Evolutionary conservation across 2,888 invertebrate species (phyloP).

Genomic region (Drosophila demipolita): DNA sequence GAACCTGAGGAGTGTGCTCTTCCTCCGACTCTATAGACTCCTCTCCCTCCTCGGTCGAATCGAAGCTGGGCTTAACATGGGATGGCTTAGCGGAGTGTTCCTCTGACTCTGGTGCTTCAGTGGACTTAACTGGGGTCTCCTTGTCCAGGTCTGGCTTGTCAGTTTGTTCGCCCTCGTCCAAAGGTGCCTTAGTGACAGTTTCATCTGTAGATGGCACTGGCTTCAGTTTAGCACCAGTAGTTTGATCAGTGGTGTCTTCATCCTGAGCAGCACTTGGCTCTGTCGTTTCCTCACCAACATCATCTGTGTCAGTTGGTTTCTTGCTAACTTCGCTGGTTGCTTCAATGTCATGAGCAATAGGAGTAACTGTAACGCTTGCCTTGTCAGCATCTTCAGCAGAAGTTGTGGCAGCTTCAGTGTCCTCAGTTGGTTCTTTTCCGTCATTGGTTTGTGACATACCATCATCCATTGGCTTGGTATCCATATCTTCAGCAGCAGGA

Average conservation of each 20-base stretch:
- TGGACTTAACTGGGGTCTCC: conserved; percentile 32
- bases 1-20: conserved; percentile 57
- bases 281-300: conserved; percentile 62
- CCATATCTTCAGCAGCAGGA: conserved; percentile 45
- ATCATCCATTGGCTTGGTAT: conserved; percentile 62
- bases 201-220: conserved; percentile 39
- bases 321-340: conserved; percentile 45
- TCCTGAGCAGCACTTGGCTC: conserved; percentile 42
- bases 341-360: conserved; percentile 52
- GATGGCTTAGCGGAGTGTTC: conserved; percentile 33
- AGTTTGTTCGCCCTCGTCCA: conserved; percentile 47
- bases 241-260: conserved; percentile 52
- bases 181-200: conserved; percentile 39
- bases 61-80: conserved; percentile 60
- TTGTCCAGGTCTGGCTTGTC: conserved; percentile 39
- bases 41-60: conserved; percentile 74
- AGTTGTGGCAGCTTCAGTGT: conserved; percentile 39
- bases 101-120: conserved; percentile 42
- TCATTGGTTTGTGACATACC: conserved; percentile 53
- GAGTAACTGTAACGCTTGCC: conserved; percentile 46
- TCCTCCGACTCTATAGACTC: conserved; percentile 78
- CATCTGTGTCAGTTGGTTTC: conserved; percentile 46
- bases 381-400: conserved; percentile 48
- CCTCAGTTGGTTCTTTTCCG: conserved; percentile 38
- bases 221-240: conserved; percentile 52